Evolutionary conservation across 35 echinoderm and acorn worm species (phyloP).

Genomic region (Apostichopus californicus): DNA sequence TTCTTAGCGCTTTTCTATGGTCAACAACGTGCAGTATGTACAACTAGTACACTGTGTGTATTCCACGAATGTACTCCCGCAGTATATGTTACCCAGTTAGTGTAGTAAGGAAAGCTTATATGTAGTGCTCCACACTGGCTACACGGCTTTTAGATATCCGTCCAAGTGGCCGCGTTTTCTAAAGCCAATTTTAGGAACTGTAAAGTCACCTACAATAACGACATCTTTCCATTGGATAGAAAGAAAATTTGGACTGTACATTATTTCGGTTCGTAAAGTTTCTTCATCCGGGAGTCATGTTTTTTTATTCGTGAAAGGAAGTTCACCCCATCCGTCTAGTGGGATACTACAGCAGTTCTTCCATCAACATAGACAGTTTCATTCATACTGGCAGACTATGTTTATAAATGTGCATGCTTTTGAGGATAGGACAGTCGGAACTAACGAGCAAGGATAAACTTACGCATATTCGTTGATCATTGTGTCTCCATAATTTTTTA

Average conservation of each 20-base stretch:
- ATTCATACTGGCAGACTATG: constrained; percentile 14
- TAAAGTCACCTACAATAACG: not conserved
- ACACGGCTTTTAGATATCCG: not conserved
- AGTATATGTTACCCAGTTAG: no score
- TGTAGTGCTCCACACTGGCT: no score
- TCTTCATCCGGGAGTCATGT: constrained; percentile 16
- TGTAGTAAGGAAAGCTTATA: no score
- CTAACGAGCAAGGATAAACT: not conserved
- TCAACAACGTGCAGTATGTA: constrained; percentile 7
- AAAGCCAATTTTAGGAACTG: not conserved
- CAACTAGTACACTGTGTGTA: constrained; percentile 1
- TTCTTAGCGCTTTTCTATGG: not conserved
- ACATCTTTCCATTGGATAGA: not conserved
- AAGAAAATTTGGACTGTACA: not conserved
- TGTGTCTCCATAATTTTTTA: no score
- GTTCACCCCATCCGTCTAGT: not conserved
- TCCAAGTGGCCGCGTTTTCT: not conserved
- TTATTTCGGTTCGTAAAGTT: not conserved
- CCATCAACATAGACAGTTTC: not conserved
- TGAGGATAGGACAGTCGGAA: not conserved
- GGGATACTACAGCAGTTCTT: not conserved
- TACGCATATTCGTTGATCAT: no score
- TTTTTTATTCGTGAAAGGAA: constrained; percentile 25
- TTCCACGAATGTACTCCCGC: not conserved
- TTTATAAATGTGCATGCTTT: constrained; percentile 42